These are phyloP conservation scores for Scaptomyza caliginosa DNA, from an alignment of 2,888 invertebrate genomes.

Conservation along the genomic window DNA sequence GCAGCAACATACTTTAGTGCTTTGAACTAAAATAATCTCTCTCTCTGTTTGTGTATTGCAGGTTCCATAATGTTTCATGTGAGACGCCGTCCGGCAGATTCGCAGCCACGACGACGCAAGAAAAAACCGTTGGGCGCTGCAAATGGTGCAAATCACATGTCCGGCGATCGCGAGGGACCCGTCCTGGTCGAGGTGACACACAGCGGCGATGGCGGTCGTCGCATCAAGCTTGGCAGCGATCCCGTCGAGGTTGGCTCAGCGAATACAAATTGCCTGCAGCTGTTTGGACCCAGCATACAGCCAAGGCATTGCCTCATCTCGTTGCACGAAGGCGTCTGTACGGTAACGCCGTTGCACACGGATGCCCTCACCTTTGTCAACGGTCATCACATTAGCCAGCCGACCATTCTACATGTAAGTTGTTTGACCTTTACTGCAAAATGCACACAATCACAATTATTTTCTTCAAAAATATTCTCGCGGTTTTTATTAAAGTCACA, in stretches of 20 bases:
- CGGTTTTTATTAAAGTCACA: not conserved
- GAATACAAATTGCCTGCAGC: conserved; percentile 91
- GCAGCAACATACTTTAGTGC: too few relatives aligned
- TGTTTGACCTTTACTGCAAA: conserved; percentile 52
- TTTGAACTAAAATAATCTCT: not conserved
- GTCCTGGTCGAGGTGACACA: conserved; percentile 86
- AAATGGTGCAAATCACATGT: conserved; percentile 85
- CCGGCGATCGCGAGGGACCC: conserved; percentile 88
- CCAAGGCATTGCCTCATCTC: conserved; percentile 98
- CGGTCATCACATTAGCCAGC: conserved; percentile 95
- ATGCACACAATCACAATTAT: too few relatives aligned
- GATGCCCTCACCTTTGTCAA: conserved; percentile 98
- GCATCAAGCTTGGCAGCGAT: conserved; percentile 87
- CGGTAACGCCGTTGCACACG: conserved; percentile 95
- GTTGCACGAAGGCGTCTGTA: conserved; percentile 95
- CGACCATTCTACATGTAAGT: conserved; percentile 93
- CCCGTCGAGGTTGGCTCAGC: conserved; percentile 91
- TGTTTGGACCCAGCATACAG: conserved; percentile 96
- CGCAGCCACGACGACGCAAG: conserved; percentile 94
- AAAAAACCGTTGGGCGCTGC: conserved; percentile 87
- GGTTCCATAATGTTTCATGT: conserved; percentile 99
- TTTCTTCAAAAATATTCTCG: too few relatives aligned
- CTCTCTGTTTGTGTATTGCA: conserved; percentile 78
- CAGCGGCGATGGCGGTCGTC: conserved; percentile 86
- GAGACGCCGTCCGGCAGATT: conserved; percentile 95